Evolutionary conservation across 2,797 vertebrate species (phyloP).

Genomic region (Ctenopoma multispine): DNA sequence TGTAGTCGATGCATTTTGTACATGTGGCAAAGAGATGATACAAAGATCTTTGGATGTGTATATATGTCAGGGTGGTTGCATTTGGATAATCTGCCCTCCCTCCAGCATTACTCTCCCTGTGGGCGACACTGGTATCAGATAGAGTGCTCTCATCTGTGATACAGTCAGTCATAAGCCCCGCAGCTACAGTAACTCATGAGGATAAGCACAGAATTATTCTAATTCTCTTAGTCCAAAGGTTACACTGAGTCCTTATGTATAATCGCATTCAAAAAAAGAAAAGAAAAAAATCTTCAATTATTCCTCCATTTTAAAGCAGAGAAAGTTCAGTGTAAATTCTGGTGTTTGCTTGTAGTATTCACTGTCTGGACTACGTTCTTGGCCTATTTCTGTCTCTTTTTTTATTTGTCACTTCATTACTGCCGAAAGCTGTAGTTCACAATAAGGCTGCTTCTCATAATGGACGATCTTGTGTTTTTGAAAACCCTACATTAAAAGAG

Average conservation of each 20-base stretch:
- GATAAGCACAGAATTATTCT: slow-evolving; percentile 67
- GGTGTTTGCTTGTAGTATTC: not conserved
- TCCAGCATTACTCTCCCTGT: slow-evolving; percentile 41
- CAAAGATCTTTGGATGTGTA: slow-evolving; percentile 47
- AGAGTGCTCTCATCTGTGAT: slow-evolving; percentile 66
- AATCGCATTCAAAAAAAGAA: not conserved
- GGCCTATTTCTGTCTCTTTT: slow-evolving; percentile 27
- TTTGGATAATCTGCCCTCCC: slow-evolving; percentile 65
- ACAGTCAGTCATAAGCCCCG: slow-evolving; percentile 61
- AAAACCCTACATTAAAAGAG: slow-evolving; percentile 20
- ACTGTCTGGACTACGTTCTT: slow-evolving; percentile 28
- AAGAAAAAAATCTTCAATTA: not conserved
- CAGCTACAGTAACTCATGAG: slow-evolving; percentile 59
- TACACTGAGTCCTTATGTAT: slow-evolving; percentile 23
- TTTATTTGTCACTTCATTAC: not conserved
- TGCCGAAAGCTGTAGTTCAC: slow-evolving; percentile 47
- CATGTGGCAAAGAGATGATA: slow-evolving; percentile 24
- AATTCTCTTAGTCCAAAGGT: slow-evolving; percentile 64
- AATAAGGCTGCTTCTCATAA: slow-evolving; percentile 52
- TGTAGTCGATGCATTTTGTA: not conserved
- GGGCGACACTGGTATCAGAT: slow-evolving; percentile 49
- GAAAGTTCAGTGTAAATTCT: not conserved
- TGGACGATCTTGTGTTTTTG: slow-evolving; percentile 34
- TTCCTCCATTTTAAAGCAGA: not conserved
- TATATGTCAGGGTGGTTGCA: slow-evolving; percentile 49